Evolutionary conservation across 2,888 invertebrate genomes (phyloP).

Genomic region (Daptonema setosum): DNA sequence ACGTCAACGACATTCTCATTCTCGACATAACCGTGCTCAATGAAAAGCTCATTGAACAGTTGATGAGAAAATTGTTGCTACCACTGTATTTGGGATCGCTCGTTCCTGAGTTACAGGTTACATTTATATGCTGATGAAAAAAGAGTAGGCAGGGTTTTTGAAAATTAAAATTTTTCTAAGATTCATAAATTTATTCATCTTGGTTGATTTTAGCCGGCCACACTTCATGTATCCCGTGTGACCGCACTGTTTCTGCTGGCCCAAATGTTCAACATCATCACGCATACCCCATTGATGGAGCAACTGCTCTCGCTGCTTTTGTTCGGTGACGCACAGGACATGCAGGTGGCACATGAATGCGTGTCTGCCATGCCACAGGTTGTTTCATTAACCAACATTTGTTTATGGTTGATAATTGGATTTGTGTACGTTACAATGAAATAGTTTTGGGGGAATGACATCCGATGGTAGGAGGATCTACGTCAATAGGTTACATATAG

Average conservation of each 20-base stretch:
- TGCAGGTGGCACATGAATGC: background rate
- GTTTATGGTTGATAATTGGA: background rate
- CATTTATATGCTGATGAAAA: background rate
- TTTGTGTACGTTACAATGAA: too few relatives aligned
- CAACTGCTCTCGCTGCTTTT: slow-evolving; percentile 70
- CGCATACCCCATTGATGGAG: slow-evolving; percentile 68
- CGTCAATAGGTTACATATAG: too few relatives aligned
- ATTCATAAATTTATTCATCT: background rate
- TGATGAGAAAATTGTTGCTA: slow-evolving; percentile 70
- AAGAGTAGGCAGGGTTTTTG: background rate
- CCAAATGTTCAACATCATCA: slow-evolving; percentile 72
- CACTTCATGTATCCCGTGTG: slow-evolving; percentile 53
- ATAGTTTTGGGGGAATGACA: too few relatives aligned
- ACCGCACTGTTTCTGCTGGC: slow-evolving; percentile 72
- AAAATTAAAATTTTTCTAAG: background rate
- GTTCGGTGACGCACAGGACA: slow-evolving; percentile 42
- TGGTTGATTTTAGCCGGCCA: background rate
- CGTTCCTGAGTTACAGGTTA: background rate
- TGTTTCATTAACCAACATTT: background rate
- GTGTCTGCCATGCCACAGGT: background rate
- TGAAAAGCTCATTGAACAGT: slow-evolving; percentile 73
- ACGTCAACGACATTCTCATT: slow-evolving; percentile 81
- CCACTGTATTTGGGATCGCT: slow-evolving; percentile 73
- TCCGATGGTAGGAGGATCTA: too few relatives aligned
- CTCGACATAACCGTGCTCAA: slow-evolving; percentile 75